Conservation (phyloP, 2,797 vertebrate genomes). For the Lagocephalus sceleratus region DNA sequence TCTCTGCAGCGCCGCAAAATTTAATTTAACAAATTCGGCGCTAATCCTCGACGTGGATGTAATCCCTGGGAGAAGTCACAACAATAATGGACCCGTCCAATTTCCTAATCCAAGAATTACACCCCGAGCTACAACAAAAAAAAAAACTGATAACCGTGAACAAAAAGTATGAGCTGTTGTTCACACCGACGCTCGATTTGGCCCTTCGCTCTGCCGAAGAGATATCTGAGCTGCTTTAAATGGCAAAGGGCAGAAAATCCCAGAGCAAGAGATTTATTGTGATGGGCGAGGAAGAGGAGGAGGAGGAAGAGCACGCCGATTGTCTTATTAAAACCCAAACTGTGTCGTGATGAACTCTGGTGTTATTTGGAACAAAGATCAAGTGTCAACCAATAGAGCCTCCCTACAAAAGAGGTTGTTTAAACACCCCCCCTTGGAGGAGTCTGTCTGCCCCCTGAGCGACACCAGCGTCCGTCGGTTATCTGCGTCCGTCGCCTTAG, state of each 20-base stretch:
- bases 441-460: conserved; percentile 21
- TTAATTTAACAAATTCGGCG: conserved; percentile 44
- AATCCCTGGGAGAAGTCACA: conserved; percentile 52
- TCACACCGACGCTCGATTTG: conserved; percentile 2
- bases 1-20: conserved; percentile 43
- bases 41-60: conserved; percentile 52
- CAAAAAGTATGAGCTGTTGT: conserved; percentile 8
- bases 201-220: too few species aligned
- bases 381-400: conserved; percentile 4
- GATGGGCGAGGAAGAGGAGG: too few species aligned
- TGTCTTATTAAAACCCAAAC: too few species aligned
- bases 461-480: conserved; percentile 29
- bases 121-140: conserved; percentile 27
- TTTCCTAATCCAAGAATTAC: conserved; percentile 49
- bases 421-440: conserved; percentile 36
- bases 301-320: too few species aligned
- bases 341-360: too few species aligned
- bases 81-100: conserved; percentile 42
- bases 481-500: conserved; percentile 43
- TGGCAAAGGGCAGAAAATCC: too few species aligned
- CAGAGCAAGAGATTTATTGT: too few species aligned
- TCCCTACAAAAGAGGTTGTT: conserved; percentile 32
- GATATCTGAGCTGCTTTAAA: too few species aligned
- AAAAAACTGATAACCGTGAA: conserved; percentile 6
- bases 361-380: not conserved